A percentile compares a stretch with the other conserved stretches of the same genome.
phyloP scores from a whole-genome alignment of 2,113 vertebrate genomes.

The Ifrita kowaldi region DNA sequence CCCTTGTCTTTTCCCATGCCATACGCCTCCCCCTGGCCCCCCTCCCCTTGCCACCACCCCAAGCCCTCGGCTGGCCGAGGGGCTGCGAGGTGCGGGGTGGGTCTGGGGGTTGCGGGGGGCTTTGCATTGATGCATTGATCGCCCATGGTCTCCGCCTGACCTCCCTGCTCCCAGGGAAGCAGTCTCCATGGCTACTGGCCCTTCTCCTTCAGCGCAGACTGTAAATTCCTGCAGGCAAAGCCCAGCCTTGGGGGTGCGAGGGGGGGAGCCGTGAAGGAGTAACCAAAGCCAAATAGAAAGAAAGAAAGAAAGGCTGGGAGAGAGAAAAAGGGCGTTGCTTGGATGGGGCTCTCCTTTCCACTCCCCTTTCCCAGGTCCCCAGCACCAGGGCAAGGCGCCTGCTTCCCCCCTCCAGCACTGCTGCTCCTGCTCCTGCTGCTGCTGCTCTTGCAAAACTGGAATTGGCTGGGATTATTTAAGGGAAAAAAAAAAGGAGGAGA shows the following conservation, averaged over 20 bases:
- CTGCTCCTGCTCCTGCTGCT: constrained; percentile 51
- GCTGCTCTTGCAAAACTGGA: constrained; percentile 68
- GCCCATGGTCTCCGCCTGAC: constrained; percentile 80
- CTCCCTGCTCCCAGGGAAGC: constrained; percentile 84
- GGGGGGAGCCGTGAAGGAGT: constrained; percentile 70
- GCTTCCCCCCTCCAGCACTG: constrained; percentile 61
- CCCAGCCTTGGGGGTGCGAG: constrained; percentile 73
- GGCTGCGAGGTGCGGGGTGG: constrained; percentile 53
- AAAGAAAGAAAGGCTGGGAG: constrained; percentile 68
- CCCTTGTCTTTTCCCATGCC: background rate
- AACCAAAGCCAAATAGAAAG: constrained; percentile 70
- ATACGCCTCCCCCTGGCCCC: background rate
- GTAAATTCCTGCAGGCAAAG: constrained; percentile 84
- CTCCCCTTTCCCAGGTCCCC: constrained; percentile 85
- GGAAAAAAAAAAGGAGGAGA: background rate
- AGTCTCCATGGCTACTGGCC: constrained; percentile 82
- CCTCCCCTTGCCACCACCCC: background rate
- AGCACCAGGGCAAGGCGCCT: constrained; percentile 71
- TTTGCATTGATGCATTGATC: constrained; percentile 83
- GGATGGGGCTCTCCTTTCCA: constrained; percentile 79
- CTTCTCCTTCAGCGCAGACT: constrained; percentile 80
- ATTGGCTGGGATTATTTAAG: constrained; percentile 62
- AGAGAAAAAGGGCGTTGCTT: constrained; percentile 77
- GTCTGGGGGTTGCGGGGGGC: constrained; percentile 71
- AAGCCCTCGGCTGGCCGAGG: background rate